Percentiles rank a stretch among this genome's conserved stretches.
These are phyloP conservation scores for Platorchestia sp. DNA, from an alignment of 1,140 invertebrate species.

Conservation along the genomic window DNA sequence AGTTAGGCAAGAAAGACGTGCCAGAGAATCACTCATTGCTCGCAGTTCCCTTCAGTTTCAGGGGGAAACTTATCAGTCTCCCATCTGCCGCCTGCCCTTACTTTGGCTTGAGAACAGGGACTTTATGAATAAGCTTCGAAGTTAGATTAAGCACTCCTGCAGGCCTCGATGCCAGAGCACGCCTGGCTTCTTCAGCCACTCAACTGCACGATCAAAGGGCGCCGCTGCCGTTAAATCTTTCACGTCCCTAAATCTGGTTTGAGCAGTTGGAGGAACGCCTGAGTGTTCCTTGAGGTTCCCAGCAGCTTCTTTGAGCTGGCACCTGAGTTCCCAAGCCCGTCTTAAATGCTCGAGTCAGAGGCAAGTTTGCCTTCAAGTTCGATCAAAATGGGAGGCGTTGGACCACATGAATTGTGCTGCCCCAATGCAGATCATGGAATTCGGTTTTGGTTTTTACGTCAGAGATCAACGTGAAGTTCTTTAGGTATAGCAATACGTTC, in stretches of 20 bases:
- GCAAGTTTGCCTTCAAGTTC: background rate
- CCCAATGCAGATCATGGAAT: background rate
- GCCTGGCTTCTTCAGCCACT: background rate
- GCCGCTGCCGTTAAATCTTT: background rate
- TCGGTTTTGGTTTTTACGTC: background rate
- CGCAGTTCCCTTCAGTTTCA: background rate
- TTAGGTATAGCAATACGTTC: background rate
- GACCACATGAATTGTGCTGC: background rate
- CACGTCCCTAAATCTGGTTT: background rate
- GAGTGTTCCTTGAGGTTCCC: background rate
- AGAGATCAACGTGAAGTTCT: background rate
- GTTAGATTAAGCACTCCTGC: background rate
- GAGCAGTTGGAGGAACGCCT: background rate
- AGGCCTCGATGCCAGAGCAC: background rate
- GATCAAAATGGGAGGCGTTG: background rate
- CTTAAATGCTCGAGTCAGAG: background rate
- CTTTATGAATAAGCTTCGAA: conserved; percentile 1
- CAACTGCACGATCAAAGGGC: background rate
- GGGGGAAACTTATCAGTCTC: background rate
- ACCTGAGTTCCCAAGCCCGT: background rate
- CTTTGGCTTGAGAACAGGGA: background rate
- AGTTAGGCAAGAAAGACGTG: background rate
- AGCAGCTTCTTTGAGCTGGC: background rate
- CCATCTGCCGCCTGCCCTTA: background rate
- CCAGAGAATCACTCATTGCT: background rate